Percentiles rank a stretch among this genome's conserved stretches.
phyloP scores from a whole-genome alignment of 1,140 invertebrate genomes.

The Drosophila seguyi region DNA sequence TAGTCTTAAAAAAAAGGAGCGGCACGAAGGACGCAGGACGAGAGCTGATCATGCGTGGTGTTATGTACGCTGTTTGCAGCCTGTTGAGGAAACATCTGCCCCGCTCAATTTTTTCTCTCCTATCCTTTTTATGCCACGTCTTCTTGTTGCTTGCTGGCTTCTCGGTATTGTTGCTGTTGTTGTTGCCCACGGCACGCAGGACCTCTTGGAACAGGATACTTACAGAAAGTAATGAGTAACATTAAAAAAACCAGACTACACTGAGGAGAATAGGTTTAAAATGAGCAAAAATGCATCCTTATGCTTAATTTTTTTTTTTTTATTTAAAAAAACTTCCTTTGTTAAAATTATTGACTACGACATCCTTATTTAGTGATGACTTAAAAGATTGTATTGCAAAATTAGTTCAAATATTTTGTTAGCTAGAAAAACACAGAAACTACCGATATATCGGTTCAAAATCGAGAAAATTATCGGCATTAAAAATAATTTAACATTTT shows the following conservation, averaged over 20 bases:
- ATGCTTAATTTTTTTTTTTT: too few species aligned
- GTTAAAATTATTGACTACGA: too few species aligned
- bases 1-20: conserved; percentile 50
- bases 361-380: too few species aligned
- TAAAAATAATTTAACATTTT: too few species aligned
- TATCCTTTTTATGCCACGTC: conserved; percentile 49
- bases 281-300: background rate
- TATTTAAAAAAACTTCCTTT: too few species aligned
- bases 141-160: conserved; percentile 43
- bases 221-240: conserved; percentile 51
- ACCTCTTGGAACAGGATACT: conserved; percentile 77
- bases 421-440: too few species aligned
- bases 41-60: conserved; percentile 79
- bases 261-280: background rate
- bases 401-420: too few species aligned
- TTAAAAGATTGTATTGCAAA: too few species aligned
- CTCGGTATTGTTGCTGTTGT: conserved; percentile 54
- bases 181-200: conserved; percentile 59
- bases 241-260: conserved; percentile 51
- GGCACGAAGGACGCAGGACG: conserved; percentile 34
- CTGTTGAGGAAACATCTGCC: conserved; percentile 82
- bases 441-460: too few species aligned
- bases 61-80: conserved; percentile 64
- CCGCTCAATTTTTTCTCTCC: conserved; percentile 67
- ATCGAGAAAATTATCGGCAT: too few species aligned